Evolutionary conservation across 2,113 vertebrate species (phyloP), one percentile per base, ranked within the genome.

Genomic region (Cynoglossus semilaevis): DNA sequence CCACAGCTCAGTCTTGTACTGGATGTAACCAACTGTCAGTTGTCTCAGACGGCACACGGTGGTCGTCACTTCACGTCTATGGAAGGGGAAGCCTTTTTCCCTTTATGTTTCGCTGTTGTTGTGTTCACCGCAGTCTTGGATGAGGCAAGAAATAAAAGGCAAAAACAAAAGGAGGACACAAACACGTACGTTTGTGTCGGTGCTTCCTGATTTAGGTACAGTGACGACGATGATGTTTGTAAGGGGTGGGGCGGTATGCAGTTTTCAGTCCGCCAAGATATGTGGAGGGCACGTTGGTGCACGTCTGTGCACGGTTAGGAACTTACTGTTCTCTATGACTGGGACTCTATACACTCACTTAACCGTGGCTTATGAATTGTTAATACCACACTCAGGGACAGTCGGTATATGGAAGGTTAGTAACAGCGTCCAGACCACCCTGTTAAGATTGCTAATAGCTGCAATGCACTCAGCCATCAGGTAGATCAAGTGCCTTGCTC

Each of bases 131-230:
- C 8, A 17, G n/a, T 45, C 42, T 43, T 4, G 4, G 15, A 10
- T 2, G 16, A 17, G 15, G 38, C 9, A 13, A 41, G 38, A 12
- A 29, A 29, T 29, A 29, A 29, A 6, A 29, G 22, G 22, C 22
- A 29, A 29, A 29, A 29, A 29, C 22, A 29, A 6, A 29, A 29
- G 22, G 3, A 29, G 22, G 22, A 29, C 37, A 61, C 34, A 60
- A 60, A 67, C 70, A 82, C 22, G 22, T 29, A 29, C 22, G 22
- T 29, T 4, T 60, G 65, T 62, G 19, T 70, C 67, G 52, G 63
- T 74, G 88, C 87, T 90, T 90, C 88, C 89, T 90, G 89, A 84
- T 90, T 86, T 75, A 75, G 80, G 77, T 74, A 72, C 56, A 69
- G 72, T 49, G 72, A 54, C 51, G 87, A 55, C 83, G 83, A 38